Evolutionary conservation across 2,113 vertebrate species (phyloP).

Genomic region (Phocoena sinus): DNA sequence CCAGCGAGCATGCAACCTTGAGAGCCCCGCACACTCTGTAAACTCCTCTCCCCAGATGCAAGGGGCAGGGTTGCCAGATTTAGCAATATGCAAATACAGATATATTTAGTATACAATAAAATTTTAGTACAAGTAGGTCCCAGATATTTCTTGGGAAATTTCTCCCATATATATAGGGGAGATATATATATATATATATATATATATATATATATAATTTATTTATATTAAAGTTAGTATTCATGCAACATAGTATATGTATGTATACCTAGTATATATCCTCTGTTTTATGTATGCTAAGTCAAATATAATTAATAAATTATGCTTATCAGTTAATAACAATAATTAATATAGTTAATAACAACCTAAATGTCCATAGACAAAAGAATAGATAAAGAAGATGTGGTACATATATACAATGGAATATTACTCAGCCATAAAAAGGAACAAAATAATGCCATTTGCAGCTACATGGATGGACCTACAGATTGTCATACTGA

Average conservation of each 20-base stretch:
- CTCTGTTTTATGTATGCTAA: neutral
- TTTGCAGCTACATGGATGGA: no score
- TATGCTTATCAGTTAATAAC: neutral
- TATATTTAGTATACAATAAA: neutral
- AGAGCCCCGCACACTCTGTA: accelerated
- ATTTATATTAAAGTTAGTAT: neutral
- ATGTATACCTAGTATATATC: neutral
- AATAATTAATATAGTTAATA: neutral
- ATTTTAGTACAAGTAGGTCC: neutral
- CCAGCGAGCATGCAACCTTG: accelerated
- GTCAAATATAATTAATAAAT: neutral
- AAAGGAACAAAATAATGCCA: no score
- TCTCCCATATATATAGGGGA: no score
- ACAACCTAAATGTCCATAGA: no score
- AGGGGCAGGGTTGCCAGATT: no score
- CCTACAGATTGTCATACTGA: no score
- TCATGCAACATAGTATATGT: neutral
- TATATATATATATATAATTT: neutral
- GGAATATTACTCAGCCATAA: no score
- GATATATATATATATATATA: neutral
- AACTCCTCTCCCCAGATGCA: neutral
- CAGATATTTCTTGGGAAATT: neutral
- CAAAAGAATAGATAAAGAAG: no score
- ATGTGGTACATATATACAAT: no score
- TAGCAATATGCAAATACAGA: accelerated